These are phyloP conservation scores for Dryobota labecula DNA, from an alignment of 2,888 invertebrate species.

Conservation along the genomic window DNA sequence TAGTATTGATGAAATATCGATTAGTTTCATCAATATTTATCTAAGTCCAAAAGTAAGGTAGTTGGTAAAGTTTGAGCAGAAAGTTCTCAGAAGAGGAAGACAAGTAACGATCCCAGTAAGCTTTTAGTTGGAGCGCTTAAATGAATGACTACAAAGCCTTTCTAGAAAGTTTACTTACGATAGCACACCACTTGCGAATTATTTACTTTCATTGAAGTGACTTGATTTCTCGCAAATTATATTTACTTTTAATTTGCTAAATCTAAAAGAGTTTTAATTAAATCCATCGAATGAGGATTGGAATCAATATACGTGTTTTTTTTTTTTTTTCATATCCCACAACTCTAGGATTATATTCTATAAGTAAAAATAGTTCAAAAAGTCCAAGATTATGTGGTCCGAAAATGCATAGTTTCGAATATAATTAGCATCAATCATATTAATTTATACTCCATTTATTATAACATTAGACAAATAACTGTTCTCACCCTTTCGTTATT, in stretches of 20 bases:
- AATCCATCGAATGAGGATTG: background rate
- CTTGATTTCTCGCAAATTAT: background rate
- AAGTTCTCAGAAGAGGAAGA: conserved; percentile 40
- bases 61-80: conserved; percentile 14
- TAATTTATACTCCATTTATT: no score
- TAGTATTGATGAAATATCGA: conserved; percentile 10
- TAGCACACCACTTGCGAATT: conserved; percentile 42
- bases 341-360: no score
- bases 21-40: conserved; percentile 23
- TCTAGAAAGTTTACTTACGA: conserved; percentile 32
- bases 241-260: background rate
- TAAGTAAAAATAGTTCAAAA: no score
- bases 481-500: no score
- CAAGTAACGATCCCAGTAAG: conserved; percentile 36
- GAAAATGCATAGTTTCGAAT: no score
- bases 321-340: no score
- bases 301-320: no score
- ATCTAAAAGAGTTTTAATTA: background rate
- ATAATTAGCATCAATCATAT: no score
- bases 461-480: no score
- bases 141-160: conserved; percentile 37
- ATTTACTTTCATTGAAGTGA: conserved; percentile 34
- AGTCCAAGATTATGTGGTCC: no score
- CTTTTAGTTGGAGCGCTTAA: conserved; percentile 28
- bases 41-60: conserved; percentile 23